Percentiles rank a stretch among this genome's conserved stretches.
Evolutionary conservation across 2,797 vertebrate genomes (phyloP).

Genomic region (Antrozous pallidus): DNA sequence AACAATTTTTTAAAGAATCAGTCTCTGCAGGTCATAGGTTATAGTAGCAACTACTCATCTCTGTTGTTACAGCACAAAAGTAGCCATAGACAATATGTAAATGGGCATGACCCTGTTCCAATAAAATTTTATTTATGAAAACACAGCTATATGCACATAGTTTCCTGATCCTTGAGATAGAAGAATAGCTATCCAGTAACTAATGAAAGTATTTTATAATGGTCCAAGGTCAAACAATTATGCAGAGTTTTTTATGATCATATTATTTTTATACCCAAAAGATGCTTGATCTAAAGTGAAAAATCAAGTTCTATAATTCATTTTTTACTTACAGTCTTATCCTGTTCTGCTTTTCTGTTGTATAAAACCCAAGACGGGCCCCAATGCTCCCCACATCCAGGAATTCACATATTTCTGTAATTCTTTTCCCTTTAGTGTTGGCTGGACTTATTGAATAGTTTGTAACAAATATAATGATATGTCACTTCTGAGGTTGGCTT

Average conservation of each 20-base stretch:
- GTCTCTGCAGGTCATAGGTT: background rate
- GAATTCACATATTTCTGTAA: background rate
- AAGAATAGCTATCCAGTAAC: background rate
- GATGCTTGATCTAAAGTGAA: background rate
- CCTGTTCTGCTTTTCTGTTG: background rate
- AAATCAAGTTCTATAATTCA: background rate
- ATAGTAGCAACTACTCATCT: background rate
- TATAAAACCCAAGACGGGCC: background rate
- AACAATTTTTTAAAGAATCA: background rate
- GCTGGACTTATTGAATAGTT: background rate
- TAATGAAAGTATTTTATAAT: background rate
- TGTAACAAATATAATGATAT: background rate
- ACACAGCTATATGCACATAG: background rate
- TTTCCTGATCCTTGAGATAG: background rate
- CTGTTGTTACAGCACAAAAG: background rate
- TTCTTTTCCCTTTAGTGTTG: background rate
- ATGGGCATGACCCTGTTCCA: background rate
- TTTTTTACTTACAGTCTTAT: background rate
- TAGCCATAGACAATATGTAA: background rate
- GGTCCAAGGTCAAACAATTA: background rate
- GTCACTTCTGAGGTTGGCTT: background rate
- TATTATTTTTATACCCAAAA: background rate
- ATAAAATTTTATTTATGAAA: conserved; percentile 13
- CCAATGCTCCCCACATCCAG: background rate
- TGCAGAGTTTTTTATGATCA: background rate